Base-by-base conservation (phyloP, 2,888 invertebrate species). In the Merodon equestris region DNA sequence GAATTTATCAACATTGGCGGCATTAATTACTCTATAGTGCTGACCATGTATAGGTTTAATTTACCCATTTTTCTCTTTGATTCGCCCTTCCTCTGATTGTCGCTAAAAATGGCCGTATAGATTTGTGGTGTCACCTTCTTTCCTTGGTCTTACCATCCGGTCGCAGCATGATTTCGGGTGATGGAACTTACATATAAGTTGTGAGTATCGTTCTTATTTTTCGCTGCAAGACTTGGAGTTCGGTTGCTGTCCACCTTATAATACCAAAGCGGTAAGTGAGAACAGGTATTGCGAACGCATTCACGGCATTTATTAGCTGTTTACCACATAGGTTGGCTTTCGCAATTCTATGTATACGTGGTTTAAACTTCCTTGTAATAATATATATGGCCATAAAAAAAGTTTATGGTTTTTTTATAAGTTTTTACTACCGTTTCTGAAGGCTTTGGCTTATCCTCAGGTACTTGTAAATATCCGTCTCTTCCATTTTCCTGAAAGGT, bases 191-290 rank as follows among this genome's bases (percentile, higher is more conserved):
- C 38, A 9, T 38, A 38, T 47, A 15, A n/a, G n/a, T n/a, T n/a
- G 47, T 58, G 1, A 58, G 58, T 15, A 38, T 38, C 15, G 58
- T 58, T 47, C 58, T 48, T 14, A 58, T 48, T 47, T 36, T 36
- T 12, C 17, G 10, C 7, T 48, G 9, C 12, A 48, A 9, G 13
- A 13, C 0, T 44, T 44, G 44, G 12, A 44, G 42, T 27, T 56
- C 56, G 4, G 44, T 56, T 9, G 18, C 18, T 2, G 56, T 13
- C 56, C 44, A 56, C 44, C 14, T 34, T 27, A 56, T n/a, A 13
- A 56, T 14, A 44, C 15, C 56, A 12, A 44, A 44, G 13, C 44
- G 19, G n/a, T 56, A 56, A 12, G 56, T 42, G 2, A 56, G 19
- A 12, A 56, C 54, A 13, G 54, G 54, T 12, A 56, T 42, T 9